Evolutionary conservation across 2,888 invertebrate species (phyloP).

Genomic region (Lycophotia porphyrea): DNA sequence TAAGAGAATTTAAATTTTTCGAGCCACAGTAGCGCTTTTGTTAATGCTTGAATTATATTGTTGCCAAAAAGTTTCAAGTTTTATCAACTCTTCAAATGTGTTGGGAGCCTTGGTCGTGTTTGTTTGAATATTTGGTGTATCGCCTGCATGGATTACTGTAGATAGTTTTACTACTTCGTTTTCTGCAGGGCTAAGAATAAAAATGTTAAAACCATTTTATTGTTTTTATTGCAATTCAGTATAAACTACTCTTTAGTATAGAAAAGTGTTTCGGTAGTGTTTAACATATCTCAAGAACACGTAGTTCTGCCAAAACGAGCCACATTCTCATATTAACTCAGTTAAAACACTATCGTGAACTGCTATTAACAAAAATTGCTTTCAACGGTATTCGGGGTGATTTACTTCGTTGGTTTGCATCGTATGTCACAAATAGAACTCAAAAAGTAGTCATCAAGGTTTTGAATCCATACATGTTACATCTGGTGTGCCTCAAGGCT

Average conservation of each 20-base stretch:
- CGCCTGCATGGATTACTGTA: too few relatives aligned
- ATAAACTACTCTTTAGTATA: too few relatives aligned
- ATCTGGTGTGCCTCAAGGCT: too few relatives aligned
- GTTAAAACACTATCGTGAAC: too few relatives aligned
- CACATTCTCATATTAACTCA: not conserved
- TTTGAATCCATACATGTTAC: too few relatives aligned
- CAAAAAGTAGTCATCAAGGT: too few relatives aligned
- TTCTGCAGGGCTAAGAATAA: constrained; percentile 24
- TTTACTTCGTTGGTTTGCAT: too few relatives aligned
- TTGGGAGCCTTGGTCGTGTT: not conserved
- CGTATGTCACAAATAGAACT: too few relatives aligned
- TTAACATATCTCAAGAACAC: not conserved
- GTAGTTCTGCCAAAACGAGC: not conserved
- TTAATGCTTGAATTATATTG: not conserved
- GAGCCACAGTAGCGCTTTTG: not conserved
- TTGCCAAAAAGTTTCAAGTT: constrained; percentile 11
- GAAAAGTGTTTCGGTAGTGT: not conserved
- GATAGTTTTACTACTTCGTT: constrained; percentile 7
- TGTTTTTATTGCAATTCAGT: not conserved
- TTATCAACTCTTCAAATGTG: constrained; percentile 5
- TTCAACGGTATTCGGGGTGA: too few relatives aligned
- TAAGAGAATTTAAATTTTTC: not conserved
- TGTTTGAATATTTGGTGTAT: not conserved
- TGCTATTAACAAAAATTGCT: too few relatives aligned
- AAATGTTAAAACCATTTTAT: not conserved